Base-by-base conservation (phyloP, 2,113 vertebrate genomes). In the Pteropus alecto region DNA sequence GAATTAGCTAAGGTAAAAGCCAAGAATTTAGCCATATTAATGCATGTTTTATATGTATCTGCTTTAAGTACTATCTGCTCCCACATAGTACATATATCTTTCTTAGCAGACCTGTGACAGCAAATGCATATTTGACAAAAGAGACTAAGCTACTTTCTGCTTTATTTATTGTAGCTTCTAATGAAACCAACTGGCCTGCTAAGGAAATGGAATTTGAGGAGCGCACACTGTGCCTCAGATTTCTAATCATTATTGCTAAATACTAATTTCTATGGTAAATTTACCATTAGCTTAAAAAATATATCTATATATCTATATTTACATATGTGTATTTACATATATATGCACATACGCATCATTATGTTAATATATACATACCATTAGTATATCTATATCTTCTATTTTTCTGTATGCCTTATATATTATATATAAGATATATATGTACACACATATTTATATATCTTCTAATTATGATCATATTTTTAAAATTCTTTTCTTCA, bases 261-360 rank as follows among this genome's bases (percentile, higher is more conserved):
- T 12, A 54, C 9, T 73, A 76, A 73, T 78, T 71, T 65, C 35
- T 67, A 51, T 24, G 12, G 15, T 38, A 93, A 60, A 78, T 92
- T 60, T 56, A 51, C 26, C 38, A 38, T 51, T 74, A 22, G 21
- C 1, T 58, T 38, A 56, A 82, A 79, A 60, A 70, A 21, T n/a
- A 15, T 61, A 38, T 21, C 16, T 41, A 43, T 46, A n/a, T 73
- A 21, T 78, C 7, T 26, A 26, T 63, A 51, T 86, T 51, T 14
- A 58, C 26, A 28, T 35, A 28, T 71, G 28, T 86, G 13, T 15
- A 19, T 61, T 30, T 33, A 10, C 24, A 71, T 18, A 63, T 33
- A 38, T 0, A 65, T 10, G 16, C 6, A 46, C 2, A 7, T 1
- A 0, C 28, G 43, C 0, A 2, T 0, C 16, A 73, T 38, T 76